phyloP scores from a whole-genome alignment of 2,113 vertebrate species.

The Bubo scandiacus region DNA sequence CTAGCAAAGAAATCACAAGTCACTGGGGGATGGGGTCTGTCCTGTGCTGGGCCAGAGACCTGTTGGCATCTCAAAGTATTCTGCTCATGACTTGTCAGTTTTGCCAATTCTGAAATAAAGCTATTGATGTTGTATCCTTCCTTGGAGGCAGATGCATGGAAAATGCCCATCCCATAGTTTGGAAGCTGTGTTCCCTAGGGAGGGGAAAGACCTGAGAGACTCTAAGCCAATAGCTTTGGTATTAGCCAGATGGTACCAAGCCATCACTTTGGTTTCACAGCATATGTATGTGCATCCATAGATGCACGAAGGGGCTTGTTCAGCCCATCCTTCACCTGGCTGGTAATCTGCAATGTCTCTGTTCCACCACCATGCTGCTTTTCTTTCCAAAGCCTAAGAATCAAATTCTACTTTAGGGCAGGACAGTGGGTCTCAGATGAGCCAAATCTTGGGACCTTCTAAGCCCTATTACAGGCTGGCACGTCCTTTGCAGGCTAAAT shows the following conservation, averaged over 20 bases:
- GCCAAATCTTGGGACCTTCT: background rate
- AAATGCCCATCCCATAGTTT: background rate
- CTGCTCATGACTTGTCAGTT: background rate
- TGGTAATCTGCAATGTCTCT: background rate
- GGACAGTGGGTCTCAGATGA: background rate
- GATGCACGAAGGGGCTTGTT: background rate
- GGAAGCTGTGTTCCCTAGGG: background rate
- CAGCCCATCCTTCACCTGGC: background rate
- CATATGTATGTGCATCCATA: background rate
- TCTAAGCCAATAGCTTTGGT: background rate
- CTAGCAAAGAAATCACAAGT: background rate
- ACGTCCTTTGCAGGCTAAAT: background rate
- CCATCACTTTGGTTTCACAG: background rate
- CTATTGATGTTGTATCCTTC: background rate
- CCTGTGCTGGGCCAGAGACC: background rate
- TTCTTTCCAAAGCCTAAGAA: background rate
- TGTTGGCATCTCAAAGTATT: background rate
- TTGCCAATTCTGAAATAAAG: background rate
- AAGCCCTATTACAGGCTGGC: background rate
- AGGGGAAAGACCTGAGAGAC: background rate
- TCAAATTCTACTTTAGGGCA: background rate
- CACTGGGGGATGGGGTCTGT: background rate
- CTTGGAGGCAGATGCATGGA: background rate
- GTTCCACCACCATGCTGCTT: background rate
- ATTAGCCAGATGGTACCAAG: background rate